These are phyloP conservation scores for Athalia rosae DNA, from an alignment of 2,888 invertebrate genomes.

Conservation along the genomic window DNA sequence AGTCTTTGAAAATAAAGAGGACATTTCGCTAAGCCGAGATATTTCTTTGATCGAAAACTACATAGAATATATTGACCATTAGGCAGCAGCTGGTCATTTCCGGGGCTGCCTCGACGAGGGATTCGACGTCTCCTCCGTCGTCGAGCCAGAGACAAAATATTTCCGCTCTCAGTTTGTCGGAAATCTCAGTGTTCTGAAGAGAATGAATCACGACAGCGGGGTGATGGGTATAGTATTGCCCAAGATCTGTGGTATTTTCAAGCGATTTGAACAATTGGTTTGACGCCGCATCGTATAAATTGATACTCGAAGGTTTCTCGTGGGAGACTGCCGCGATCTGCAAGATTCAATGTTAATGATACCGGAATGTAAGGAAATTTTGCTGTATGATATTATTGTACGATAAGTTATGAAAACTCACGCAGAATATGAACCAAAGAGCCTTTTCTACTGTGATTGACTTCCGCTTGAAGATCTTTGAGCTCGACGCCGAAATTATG, in stretches of 20 bases:
- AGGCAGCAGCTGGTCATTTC: slow-evolving; percentile 50
- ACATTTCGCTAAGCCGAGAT: background rate
- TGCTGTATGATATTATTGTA: too few relatives aligned
- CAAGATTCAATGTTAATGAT: background rate
- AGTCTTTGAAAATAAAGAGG: background rate
- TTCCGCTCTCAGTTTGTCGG: slow-evolving; percentile 49
- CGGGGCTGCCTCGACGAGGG: slow-evolving; percentile 37
- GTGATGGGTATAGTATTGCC: slow-evolving; percentile 59
- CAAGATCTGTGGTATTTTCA: slow-evolving; percentile 48
- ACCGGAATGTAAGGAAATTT: too few relatives aligned
- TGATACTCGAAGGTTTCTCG: slow-evolving; percentile 30
- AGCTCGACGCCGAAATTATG: background rate
- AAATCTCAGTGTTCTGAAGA: slow-evolving; percentile 49
- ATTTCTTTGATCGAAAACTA: background rate
- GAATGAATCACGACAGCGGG: slow-evolving; percentile 55
- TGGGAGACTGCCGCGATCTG: slow-evolving; percentile 52
- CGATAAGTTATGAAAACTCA: slow-evolving; percentile 42
- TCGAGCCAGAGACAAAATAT: slow-evolving; percentile 60
- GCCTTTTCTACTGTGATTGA: slow-evolving; percentile 51
- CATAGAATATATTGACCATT: slow-evolving; percentile 44
- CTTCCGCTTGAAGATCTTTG: background rate
- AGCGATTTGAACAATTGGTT: slow-evolving; percentile 48
- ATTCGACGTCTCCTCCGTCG: slow-evolving; percentile 53
- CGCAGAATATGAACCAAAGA: slow-evolving; percentile 59
- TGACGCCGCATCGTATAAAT: slow-evolving; percentile 49